These are phyloP conservation scores for Papilio demoleus DNA, from an alignment of 2,888 invertebrate genomes.

Conservation along the genomic window DNA sequence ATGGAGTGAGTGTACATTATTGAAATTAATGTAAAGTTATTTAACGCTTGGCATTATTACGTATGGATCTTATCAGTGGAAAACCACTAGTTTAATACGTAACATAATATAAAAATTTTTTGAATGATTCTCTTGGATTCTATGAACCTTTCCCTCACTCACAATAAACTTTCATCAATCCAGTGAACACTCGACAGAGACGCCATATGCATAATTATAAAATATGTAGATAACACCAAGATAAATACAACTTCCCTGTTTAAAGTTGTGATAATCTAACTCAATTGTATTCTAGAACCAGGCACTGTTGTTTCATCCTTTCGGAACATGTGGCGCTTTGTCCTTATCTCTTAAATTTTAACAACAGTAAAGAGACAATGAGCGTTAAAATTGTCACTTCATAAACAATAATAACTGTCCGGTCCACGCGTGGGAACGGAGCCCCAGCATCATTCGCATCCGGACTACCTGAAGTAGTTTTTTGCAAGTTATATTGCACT, in stretches of 20 bases:
- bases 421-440: constrained; percentile 73
- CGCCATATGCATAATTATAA: neutral
- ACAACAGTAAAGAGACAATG: constrained; percentile 60
- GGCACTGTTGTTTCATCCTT: constrained; percentile 45
- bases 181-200: neutral
- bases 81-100: too few relatives aligned
- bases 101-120: too few relatives aligned
- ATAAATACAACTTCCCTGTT: constrained; percentile 3
- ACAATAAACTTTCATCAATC: neutral
- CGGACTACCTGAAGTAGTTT: constrained; percentile 74
- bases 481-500: constrained; percentile 76
- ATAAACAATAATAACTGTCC: constrained; percentile 64
- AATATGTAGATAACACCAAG: neutral
- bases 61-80: too few relatives aligned
- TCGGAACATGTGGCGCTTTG: constrained; percentile 71
- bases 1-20: too few relatives aligned
- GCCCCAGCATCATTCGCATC: constrained; percentile 70
- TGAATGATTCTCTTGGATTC: too few relatives aligned
- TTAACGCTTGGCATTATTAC: too few relatives aligned
- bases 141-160: neutral
- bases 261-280: constrained; percentile 3
- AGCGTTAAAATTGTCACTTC: constrained; percentile 72
- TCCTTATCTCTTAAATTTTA: constrained; percentile 53
- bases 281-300: constrained; percentile 44
- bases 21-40: too few relatives aligned